Conservation (phyloP, 2,888 invertebrate species). For the Apamea monoglypha region DNA sequence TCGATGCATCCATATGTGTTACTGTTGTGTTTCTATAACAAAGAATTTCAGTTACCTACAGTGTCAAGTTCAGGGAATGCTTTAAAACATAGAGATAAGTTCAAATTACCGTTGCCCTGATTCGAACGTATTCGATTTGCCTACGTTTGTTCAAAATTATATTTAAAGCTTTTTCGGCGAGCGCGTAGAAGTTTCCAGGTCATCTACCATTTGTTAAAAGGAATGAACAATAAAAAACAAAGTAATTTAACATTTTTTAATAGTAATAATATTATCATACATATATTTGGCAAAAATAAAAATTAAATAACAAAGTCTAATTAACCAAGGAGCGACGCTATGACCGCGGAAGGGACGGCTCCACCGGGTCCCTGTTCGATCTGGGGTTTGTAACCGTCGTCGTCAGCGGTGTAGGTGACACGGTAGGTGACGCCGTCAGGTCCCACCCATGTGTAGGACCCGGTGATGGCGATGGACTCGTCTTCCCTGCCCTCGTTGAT, state of each 20-base stretch:
- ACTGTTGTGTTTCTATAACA: not conserved
- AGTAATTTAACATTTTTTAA: slow-evolving; percentile 23
- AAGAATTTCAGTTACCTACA: not conserved
- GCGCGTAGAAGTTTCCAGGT: not conserved
- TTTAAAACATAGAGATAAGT: not conserved
- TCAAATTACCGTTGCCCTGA: not conserved
- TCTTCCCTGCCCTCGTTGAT: slow-evolving; percentile 72
- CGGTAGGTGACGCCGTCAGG: slow-evolving; percentile 85
- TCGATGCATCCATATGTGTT: no score
- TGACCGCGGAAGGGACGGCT: slow-evolving; percentile 62
- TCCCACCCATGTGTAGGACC: slow-evolving; percentile 81
- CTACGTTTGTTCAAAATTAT: not conserved
- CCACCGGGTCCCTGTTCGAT: slow-evolving; percentile 73
- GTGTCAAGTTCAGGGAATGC: no score
- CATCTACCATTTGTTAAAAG: not conserved
- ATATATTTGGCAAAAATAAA: slow-evolving; percentile 53
- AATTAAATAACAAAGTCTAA: slow-evolving; percentile 35
- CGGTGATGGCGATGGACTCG: slow-evolving; percentile 76
- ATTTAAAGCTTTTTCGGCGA: not conserved
- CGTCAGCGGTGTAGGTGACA: slow-evolving; percentile 85
- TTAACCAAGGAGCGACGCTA: slow-evolving; percentile 63
- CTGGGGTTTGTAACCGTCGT: slow-evolving; percentile 84
- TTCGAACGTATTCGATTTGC: not conserved
- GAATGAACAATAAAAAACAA: not conserved
- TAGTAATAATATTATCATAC: slow-evolving; percentile 27